phyloP scores from a whole-genome alignment of 1,140 invertebrate genomes.

The Lordiphosa collinella region DNA sequence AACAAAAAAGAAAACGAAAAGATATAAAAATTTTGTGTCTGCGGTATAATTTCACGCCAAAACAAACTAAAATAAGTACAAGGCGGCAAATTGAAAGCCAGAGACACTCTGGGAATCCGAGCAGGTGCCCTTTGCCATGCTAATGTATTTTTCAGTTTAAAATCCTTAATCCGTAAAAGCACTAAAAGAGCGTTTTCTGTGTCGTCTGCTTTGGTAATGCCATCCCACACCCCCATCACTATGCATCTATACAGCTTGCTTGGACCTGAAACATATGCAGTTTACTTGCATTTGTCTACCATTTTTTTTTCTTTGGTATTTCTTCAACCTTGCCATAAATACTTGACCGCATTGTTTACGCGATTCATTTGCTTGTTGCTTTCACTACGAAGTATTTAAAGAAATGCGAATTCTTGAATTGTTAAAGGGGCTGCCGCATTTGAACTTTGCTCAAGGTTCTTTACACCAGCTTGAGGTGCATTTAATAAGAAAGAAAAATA shows the following conservation, averaged over 20 bases:
- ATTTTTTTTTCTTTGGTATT: conserved; percentile 13
- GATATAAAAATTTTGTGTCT: conserved; percentile 21
- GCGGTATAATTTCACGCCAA: conserved; percentile 44
- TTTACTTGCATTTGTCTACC: conserved; percentile 2
- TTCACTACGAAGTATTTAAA: conserved; percentile 46
- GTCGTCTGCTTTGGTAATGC: conserved; percentile 46
- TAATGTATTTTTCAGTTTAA: conserved; percentile 74
- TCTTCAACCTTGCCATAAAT: conserved; percentile 69
- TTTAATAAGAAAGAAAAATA: too few species aligned
- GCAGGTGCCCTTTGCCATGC: conserved; percentile 63
- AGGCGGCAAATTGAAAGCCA: conserved; percentile 24
- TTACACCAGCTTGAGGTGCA: too few species aligned
- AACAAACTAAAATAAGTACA: conserved; percentile 22
- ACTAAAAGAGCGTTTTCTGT: conserved; percentile 44
- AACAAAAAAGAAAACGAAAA: conserved; percentile 6
- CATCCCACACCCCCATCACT: neutral
- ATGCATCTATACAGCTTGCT: too few species aligned
- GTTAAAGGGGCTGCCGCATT: conserved; percentile 2
- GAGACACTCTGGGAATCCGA: conserved; percentile 37
- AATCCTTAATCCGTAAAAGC: conserved; percentile 72
- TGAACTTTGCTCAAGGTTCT: neutral
- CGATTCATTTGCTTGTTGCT: conserved; percentile 35
- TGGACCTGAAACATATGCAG: conserved; percentile 9
- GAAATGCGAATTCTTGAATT: conserved; percentile 14
- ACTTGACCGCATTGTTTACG: conserved; percentile 67